Base-by-base conservation (phyloP, 2,797 vertebrate species). In the Acanthiza pusilla region DNA sequence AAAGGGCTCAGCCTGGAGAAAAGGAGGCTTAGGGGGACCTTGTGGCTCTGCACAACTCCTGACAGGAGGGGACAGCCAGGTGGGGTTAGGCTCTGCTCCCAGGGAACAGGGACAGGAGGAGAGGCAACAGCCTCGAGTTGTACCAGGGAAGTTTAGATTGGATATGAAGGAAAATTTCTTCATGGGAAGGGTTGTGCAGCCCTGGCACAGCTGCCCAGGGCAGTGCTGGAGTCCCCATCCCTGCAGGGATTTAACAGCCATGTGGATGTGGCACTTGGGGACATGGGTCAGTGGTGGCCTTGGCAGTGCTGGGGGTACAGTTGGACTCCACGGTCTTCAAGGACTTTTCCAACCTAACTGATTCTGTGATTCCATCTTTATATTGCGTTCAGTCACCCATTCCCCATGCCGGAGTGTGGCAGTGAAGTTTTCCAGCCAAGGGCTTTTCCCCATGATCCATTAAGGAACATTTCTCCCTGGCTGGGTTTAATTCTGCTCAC, bases 361-460 rank as follows among this genome's bases (percentile, higher is more conserved):
- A 14, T 20, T 43, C 55, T 12, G 2, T 42, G 19, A 82, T 15
- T 43, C 13, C 27, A 21, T 57, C 48, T 38, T 29, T 16, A 48
- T 34, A 29, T 1, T 5, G 19, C 0, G 0, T 57, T 60, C 34
- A 62, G 48, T 18, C 40, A 45, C 7, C 1, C 17, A 13, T 38
- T 80, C n/a, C 53, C 21, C 38, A 9, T 0, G 23, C 26, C 2
- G 0, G 10, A 47, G 54, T 0, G 2, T 9, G 55, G 51, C 55
- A 29, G 1, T 5, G 70, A 45, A 22, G 53, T 45, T 51, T 74
- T 74, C 85, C 88, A 78, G 63, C 36, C 18, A 23, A 60, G 18
- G 45, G 29, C 34, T 80, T 54, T 38, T 13, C 58, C 4, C 0
- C 8, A 0, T 9, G 43, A 38, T 54, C 48, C 75, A 27, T 43